These are phyloP conservation scores for Galeopterus variegatus DNA, from an alignment of 2,113 vertebrate species.

Conservation along the genomic window DNA sequence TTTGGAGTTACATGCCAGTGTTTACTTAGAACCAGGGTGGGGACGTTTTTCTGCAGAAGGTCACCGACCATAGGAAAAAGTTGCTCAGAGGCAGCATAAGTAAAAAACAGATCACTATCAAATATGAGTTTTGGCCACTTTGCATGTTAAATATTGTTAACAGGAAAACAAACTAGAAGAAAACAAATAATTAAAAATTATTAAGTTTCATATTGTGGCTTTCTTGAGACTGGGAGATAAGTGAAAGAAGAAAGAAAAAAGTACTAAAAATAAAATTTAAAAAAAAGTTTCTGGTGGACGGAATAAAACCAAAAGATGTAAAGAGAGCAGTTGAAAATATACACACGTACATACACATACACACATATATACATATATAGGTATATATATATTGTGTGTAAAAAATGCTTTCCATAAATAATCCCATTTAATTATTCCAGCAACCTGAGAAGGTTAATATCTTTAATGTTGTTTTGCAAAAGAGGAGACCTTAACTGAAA, in stretches of 20 bases:
- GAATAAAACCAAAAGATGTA: background rate
- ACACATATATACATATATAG: background rate
- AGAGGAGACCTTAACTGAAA: background rate
- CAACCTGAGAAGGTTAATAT: background rate
- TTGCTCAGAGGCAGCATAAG: background rate
- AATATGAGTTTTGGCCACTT: background rate
- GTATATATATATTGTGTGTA: background rate
- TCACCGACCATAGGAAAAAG: background rate
- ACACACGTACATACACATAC: rapidly evolving
- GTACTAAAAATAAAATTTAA: background rate
- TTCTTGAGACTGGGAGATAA: slow-evolving; percentile 9
- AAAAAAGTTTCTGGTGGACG: background rate
- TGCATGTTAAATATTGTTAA: slow-evolving; percentile 24
- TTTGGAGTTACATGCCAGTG: background rate
- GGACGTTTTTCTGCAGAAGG: slow-evolving; percentile 45
- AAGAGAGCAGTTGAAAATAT: background rate
- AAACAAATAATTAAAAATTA: slow-evolving; percentile 1
- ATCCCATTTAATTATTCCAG: background rate
- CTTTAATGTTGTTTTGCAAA: background rate
- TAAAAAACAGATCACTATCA: slow-evolving; percentile 3
- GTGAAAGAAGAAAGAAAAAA: background rate
- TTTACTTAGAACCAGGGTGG: background rate
- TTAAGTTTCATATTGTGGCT: background rate
- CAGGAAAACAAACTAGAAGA: slow-evolving; percentile 38
- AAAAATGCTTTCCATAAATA: background rate